Evolutionary conservation across 2,113 vertebrate genomes (phyloP).

Genomic region (Syngnathus floridae): DNA sequence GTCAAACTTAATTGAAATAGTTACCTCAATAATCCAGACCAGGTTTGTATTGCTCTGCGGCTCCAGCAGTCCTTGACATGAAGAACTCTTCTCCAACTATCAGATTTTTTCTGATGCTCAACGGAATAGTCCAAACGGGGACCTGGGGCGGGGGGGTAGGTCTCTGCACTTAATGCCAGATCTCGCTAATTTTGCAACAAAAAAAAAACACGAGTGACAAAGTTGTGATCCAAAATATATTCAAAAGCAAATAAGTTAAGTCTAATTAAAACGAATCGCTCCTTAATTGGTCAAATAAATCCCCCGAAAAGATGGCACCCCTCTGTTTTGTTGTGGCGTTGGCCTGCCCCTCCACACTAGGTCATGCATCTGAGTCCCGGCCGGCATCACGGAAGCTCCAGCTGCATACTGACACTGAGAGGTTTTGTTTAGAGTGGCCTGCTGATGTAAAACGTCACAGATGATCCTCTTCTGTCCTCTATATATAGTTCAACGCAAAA

Average conservation of each 20-base stretch:
- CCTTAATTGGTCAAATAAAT: not conserved
- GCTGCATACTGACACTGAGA: conserved; percentile 64
- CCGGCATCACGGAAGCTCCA: conserved; percentile 61
- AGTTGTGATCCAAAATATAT: not conserved
- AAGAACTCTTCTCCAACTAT: conserved; percentile 64
- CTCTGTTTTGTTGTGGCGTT: conserved; percentile 28
- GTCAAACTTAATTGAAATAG: conserved; percentile 13
- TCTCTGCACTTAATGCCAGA: not conserved
- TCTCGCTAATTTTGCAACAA: not conserved
- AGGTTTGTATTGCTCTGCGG: conserved; percentile 37
- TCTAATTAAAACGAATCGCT: not conserved
- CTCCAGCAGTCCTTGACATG: conserved; percentile 61
- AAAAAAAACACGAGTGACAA: not conserved
- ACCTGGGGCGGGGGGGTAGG: conserved; percentile 2
- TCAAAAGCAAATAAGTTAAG: not conserved
- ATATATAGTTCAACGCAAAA: not conserved
- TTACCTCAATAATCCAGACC: conserved; percentile 56
- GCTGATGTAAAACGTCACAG: conserved; percentile 49
- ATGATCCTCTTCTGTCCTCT: not conserved
- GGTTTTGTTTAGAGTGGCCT: conserved; percentile 56
- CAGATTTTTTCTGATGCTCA: conserved; percentile 60
- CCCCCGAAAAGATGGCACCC: conserved; percentile 10
- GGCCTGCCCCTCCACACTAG: conserved; percentile 50
- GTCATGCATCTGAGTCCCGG: conserved; percentile 50
- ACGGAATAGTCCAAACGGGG: conserved; percentile 58